phyloP scores from a whole-genome alignment of 2,113 vertebrate species.

The Otocyon megalotis region DNA sequence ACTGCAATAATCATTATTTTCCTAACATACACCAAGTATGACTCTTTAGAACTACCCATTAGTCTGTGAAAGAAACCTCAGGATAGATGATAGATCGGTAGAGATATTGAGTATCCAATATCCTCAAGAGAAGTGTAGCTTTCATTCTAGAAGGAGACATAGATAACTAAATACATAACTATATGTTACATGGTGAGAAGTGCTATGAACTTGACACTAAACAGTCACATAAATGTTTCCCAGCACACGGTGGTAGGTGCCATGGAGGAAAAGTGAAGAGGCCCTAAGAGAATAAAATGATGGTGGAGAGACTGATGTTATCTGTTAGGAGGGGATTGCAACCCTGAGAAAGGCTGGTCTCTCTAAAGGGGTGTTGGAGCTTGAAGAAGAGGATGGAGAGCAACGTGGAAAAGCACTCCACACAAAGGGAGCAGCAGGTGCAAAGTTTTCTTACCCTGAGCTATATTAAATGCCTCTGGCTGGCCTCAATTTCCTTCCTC shows the following conservation, averaged over 20 bases:
- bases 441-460: neutral
- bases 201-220: neutral
- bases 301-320: neutral
- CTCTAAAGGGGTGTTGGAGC: neutral
- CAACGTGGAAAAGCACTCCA: too few relatives aligned
- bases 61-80: neutral
- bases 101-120: neutral
- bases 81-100: neutral
- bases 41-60: neutral
- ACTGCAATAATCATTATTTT: neutral
- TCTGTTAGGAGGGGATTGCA: neutral
- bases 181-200: neutral
- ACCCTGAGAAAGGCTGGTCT: neutral
- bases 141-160: neutral
- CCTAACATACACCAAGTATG: neutral
- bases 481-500: neutral
- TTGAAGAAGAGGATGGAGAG: neutral
- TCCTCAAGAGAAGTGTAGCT: neutral
- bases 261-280: too few relatives aligned
- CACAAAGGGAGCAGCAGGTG: neutral
- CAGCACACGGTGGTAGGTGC: neutral
- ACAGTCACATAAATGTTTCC: neutral
- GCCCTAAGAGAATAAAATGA: neutral
- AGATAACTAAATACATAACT: neutral
- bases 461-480: neutral